Evolutionary conservation across 2,113 vertebrate species (phyloP).

Genomic region (Nesogale talazaci): DNA sequence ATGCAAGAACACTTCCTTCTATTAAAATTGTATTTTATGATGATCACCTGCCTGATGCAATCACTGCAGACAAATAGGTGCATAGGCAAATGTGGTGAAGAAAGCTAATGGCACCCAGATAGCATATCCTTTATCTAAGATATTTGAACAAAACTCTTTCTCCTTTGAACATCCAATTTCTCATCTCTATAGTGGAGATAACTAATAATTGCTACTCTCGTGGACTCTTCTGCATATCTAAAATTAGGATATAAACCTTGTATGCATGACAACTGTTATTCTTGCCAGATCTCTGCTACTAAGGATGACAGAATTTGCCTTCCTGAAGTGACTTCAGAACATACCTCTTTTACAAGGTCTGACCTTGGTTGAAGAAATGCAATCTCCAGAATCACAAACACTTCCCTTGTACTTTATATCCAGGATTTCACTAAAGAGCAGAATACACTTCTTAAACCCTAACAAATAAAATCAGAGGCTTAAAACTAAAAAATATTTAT

Average conservation of each 20-base stretch:
- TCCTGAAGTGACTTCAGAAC: constrained; percentile 49
- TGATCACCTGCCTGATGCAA: too few species aligned
- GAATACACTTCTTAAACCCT: constrained; percentile 14
- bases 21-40: too few species aligned
- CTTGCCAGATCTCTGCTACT: constrained; percentile 51
- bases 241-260: constrained; percentile 61
- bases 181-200: constrained; percentile 57
- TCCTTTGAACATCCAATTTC: constrained; percentile 42
- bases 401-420: constrained; percentile 37
- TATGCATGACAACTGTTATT: constrained; percentile 49
- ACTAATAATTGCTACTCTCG: constrained; percentile 53
- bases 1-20: too few species aligned
- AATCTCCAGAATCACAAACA: constrained; percentile 36
- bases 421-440: constrained; percentile 34
- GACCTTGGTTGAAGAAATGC: background rate
- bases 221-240: constrained; percentile 35
- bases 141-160: constrained; percentile 11
- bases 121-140: background rate
- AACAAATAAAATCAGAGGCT: constrained; percentile 34
- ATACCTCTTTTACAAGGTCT: constrained; percentile 38
- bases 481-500: constrained; percentile 15
- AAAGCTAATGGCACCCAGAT: too few species aligned
- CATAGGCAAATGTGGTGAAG: too few species aligned
- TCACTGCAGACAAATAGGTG: too few species aligned
- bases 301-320: constrained; percentile 42